These are phyloP conservation scores for Nyctereutes procyonoides DNA, from an alignment of 2,113 vertebrate species.

Conservation along the genomic window DNA sequence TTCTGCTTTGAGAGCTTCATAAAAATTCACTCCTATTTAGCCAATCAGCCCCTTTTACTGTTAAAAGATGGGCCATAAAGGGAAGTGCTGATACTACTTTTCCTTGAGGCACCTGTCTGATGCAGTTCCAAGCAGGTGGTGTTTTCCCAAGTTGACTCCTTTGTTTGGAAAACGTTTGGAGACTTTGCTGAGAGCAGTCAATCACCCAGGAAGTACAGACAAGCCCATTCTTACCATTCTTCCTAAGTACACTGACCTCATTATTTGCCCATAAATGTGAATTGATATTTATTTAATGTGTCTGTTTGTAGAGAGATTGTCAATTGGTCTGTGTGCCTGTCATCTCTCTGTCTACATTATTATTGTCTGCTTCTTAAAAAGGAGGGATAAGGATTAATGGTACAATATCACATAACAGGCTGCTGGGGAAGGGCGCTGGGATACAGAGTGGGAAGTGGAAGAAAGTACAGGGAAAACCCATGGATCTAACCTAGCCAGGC, in stretches of 20 bases:
- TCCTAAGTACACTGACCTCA: conserved; percentile 69
- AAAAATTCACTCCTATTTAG: neutral
- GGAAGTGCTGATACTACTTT: neutral
- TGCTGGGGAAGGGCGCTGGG: neutral
- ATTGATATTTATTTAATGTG: conserved; percentile 62
- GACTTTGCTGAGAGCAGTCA: conserved; percentile 42
- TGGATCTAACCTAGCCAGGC: neutral
- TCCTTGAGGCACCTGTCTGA: neutral
- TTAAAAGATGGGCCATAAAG: neutral
- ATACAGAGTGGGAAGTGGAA: neutral
- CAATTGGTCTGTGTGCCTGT: neutral
- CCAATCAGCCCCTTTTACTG: neutral
- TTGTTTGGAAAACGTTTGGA: conserved; percentile 63
- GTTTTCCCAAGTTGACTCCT: conserved; percentile 33
- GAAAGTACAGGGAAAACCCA: neutral
- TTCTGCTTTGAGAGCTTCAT: neutral
- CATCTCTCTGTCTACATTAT: conserved; percentile 61
- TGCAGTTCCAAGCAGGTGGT: conserved; percentile 13
- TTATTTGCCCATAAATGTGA: conserved; percentile 61
- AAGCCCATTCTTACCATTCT: conserved; percentile 56
- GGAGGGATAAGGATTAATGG: neutral
- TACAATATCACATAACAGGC: neutral
- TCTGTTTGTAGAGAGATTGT: conserved; percentile 56
- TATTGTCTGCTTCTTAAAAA: conserved; percentile 40
- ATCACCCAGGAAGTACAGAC: conserved; percentile 62